Evolutionary conservation across 2,113 vertebrate genomes (phyloP).

Genomic region (Leptobrachium ailaonicum): DNA sequence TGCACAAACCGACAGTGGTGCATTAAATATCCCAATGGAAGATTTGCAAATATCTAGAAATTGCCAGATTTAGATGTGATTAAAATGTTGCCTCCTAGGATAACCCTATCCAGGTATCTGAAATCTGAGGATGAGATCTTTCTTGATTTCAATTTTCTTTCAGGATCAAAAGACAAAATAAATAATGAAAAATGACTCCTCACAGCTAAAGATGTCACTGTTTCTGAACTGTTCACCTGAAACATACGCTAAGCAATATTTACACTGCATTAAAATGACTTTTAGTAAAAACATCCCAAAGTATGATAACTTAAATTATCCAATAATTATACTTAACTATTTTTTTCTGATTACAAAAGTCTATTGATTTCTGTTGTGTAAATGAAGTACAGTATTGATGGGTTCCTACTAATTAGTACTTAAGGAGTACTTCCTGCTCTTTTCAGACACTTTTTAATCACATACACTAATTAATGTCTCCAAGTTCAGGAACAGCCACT

Average conservation of each 20-base stretch:
- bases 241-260: not conserved
- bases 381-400: conserved; percentile 20
- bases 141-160: not conserved
- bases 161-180: conserved; percentile 15
- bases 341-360: conserved; percentile 2
- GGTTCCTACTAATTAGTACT: not conserved
- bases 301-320: not conserved
- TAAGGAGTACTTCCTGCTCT: not conserved
- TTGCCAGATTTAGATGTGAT: too few species aligned
- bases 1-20: too few species aligned
- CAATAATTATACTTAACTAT: not conserved
- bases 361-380: conserved; percentile 5
- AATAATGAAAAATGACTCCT: not conserved
- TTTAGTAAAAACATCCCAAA: not conserved
- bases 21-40: too few species aligned
- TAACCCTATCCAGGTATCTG: too few species aligned
- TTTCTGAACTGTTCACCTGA: too few species aligned
- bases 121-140: not conserved
- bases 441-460: conserved; percentile 6
- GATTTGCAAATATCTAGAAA: too few species aligned
- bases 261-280: not conserved
- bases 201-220: too few species aligned
- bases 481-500: not conserved
- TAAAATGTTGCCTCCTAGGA: too few species aligned
- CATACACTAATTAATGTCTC: conserved; percentile 16